Percentiles rank a stretch among this genome's conserved stretches.
phyloP scores from a whole-genome alignment of 2,797 vertebrate genomes.

The Vireo griseus region DNA sequence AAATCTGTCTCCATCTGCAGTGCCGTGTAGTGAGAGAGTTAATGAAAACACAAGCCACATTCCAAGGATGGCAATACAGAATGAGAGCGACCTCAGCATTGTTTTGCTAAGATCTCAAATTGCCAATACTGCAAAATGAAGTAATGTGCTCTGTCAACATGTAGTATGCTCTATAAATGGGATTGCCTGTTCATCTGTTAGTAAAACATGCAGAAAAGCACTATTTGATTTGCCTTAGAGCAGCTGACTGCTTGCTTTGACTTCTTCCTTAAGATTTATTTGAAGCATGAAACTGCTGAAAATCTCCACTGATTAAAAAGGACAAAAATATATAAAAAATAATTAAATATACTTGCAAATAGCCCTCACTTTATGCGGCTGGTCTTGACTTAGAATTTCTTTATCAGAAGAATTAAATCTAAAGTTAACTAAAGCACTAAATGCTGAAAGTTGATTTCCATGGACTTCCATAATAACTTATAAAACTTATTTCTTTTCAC shows the following conservation, averaged over 20 bases:
- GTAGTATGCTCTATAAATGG: constrained; percentile 58
- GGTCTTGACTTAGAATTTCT: neutral
- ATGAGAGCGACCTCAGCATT: constrained; percentile 61
- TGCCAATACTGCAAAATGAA: constrained; percentile 66
- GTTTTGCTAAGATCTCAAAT: constrained; percentile 70
- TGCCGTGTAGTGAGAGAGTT: constrained; percentile 54
- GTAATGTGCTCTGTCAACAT: constrained; percentile 62
- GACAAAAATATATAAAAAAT: neutral
- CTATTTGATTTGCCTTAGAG: neutral
- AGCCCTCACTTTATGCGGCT: neutral
- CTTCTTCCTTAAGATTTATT: neutral
- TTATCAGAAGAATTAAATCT: neutral
- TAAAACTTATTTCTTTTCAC: constrained; percentile 2
- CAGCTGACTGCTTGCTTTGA: neutral
- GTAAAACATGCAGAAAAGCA: constrained; percentile 25
- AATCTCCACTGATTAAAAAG: neutral
- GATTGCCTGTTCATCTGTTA: constrained; percentile 43
- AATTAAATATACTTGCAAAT: neutral
- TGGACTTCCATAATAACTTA: neutral
- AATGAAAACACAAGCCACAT: constrained; percentile 59
- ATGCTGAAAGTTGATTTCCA: neutral
- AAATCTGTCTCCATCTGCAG: neutral
- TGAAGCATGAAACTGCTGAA: constrained; percentile 9
- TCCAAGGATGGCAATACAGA: constrained; percentile 68
- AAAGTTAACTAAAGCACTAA: neutral